Evolutionary conservation across 2,113 vertebrate species (phyloP), one percentile per base, ranked within the genome.

Genomic region (Osmerus mordax): DNA sequence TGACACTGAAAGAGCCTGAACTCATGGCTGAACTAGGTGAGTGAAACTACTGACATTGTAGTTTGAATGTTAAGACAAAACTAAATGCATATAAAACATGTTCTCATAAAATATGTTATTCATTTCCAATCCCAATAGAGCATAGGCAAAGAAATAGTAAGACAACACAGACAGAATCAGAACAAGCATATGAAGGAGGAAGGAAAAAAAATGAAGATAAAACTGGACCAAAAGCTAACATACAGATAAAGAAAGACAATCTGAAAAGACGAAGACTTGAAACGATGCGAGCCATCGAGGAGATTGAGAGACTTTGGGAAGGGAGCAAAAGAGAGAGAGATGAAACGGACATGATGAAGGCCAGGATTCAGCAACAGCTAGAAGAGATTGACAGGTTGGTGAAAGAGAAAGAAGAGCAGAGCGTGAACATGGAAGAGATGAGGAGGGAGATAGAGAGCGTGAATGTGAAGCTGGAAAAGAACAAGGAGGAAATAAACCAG

Each of bases 261-360:
- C 66, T 90, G 19, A 75, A 76, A 70, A 87, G 71, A 69, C 78
- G 82, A 73, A 84, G 68, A 72, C 64, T 81, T 53, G 60, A 87
- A 8, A 84, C 75, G 47, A 70, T 67, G 61, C 74, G 77, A 70
- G 55, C 84, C 32, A 71, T 87, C 14, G 81, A 85, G 12, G 88
- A 89, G 15, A 79, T 86, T 19, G 73, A 82, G 69, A 73, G 84
- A 69, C 65, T 87, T 6, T 85, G 73, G 81, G 77, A 89, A 55
- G 79, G 78, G 23, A 79, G 75, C 65, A 76, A 86, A 67, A 83
- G 59, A 77, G 71, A 88, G 5, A 82, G 47, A 71, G 58, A 64
- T 70, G 74, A 86, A 71, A 79, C 59, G 11, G 73, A 77, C 55
- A 59, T 59, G 29, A 70, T 88, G 61, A 88, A 23, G 69, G 79